Conservation (phyloP, 2,797 vertebrate species). For the Cheirogaleus major region DNA sequence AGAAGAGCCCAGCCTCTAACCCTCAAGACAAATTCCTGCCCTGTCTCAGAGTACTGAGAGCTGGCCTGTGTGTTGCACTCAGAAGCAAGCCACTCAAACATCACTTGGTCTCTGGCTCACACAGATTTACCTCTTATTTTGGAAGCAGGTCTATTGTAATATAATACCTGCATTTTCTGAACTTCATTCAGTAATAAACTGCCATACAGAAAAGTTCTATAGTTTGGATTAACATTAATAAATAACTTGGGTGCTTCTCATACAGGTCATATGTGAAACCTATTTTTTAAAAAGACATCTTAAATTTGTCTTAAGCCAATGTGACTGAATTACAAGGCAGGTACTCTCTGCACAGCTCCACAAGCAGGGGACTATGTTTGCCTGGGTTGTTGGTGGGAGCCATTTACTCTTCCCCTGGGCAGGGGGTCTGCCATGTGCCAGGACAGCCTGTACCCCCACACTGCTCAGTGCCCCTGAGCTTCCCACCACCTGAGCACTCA, state of each 20-base stretch:
- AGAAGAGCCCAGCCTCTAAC: not conserved
- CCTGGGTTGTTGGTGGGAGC: not conserved
- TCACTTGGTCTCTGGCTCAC: not conserved
- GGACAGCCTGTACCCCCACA: not conserved
- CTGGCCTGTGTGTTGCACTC: not conserved
- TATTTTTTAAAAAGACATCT: not conserved
- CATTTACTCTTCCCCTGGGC: not conserved
- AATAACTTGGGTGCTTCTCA: not conserved
- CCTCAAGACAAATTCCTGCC: not conserved
- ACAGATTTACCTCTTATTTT: too few relatives aligned
- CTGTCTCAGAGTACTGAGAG: not conserved
- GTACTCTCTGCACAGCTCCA: not conserved
- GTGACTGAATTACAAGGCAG: not conserved
- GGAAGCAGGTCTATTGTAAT: not conserved
- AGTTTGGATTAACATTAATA: not conserved
- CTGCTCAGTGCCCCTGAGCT: not conserved
- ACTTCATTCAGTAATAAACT: not conserved
- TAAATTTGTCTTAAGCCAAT: not conserved
- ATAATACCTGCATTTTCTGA: not conserved
- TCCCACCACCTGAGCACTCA: rapidly evolving
- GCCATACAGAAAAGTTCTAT: not conserved
- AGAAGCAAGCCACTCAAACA: not conserved
- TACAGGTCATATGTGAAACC: not conserved
- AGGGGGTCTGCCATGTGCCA: not conserved
- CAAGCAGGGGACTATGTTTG: not conserved